Evolutionary conservation across 2,797 vertebrate genomes (phyloP).

Genomic region (Onychomys leucogaster): DNA sequence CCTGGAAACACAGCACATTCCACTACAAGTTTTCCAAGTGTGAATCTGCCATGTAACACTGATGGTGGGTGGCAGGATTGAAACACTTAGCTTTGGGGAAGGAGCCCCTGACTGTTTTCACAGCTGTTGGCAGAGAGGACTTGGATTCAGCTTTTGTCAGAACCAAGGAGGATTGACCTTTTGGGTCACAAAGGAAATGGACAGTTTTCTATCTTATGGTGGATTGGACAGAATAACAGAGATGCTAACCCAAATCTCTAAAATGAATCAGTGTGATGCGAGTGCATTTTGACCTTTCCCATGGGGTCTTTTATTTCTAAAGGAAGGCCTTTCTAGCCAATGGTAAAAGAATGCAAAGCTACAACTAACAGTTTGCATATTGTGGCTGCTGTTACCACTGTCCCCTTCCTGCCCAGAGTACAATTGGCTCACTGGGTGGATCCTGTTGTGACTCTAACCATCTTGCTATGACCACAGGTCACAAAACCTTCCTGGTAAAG

Average conservation of each 20-base stretch:
- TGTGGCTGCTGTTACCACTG: background rate
- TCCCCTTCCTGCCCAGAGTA: background rate
- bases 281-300: background rate
- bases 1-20: background rate
- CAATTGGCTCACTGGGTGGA: background rate
- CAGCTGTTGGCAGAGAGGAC: background rate
- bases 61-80: background rate
- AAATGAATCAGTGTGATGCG: background rate
- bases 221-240: background rate
- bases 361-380: background rate
- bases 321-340: background rate
- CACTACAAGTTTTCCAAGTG: background rate
- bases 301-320: slow-evolving; percentile 27
- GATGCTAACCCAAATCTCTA: background rate
- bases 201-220: background rate
- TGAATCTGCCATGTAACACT: background rate
- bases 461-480: background rate
- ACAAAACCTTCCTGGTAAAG: background rate
- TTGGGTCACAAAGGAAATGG: slow-evolving; percentile 6
- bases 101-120: background rate
- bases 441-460: background rate
- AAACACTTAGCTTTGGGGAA: background rate
- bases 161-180: background rate
- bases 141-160: background rate
- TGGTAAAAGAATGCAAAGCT: slow-evolving; percentile 17